These are phyloP conservation scores for Heliconius charithonia DNA, from an alignment of 2,888 invertebrate species.

Conservation along the genomic window DNA sequence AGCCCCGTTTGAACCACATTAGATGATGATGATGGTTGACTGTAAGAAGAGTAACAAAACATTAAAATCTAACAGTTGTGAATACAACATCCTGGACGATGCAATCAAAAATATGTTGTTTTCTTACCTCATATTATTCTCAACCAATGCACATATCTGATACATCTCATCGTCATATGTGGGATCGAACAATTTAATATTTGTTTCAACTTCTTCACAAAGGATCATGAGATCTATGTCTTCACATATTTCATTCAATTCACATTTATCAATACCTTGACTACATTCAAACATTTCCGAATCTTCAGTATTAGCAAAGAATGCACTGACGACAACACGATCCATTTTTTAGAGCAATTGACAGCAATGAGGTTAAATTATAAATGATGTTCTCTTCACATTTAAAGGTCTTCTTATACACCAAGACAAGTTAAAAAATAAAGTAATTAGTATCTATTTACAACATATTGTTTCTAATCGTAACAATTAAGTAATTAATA, in stretches of 20 bases:
- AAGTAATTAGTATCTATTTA: too few relatives aligned
- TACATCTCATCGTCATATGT: constrained; percentile 6
- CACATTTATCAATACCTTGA: not conserved
- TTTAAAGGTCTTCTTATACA: not conserved
- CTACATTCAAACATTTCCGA: constrained; percentile 11
- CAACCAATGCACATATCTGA: not conserved
- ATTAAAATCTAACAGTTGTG: not conserved
- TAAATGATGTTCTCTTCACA: not conserved
- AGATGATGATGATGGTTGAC: not conserved
- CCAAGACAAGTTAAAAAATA: too few relatives aligned
- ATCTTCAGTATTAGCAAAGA: not conserved
- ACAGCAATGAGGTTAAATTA: constrained; percentile 1
- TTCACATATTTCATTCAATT: constrained; percentile 5
- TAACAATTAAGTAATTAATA: not conserved
- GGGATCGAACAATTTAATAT: not conserved
- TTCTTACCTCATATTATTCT: constrained; percentile 10
- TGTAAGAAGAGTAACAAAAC: not conserved
- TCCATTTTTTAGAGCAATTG: constrained; percentile 1
- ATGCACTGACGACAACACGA: not conserved
- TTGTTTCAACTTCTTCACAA: not conserved
- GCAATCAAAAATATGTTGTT: not conserved
- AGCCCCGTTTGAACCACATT: too few relatives aligned
- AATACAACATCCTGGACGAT: not conserved
- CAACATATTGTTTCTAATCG: too few relatives aligned
- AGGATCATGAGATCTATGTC: not conserved